Evolutionary conservation across 2,797 vertebrate genomes (phyloP).

Genomic region (Halcyon smyrnensis): DNA sequence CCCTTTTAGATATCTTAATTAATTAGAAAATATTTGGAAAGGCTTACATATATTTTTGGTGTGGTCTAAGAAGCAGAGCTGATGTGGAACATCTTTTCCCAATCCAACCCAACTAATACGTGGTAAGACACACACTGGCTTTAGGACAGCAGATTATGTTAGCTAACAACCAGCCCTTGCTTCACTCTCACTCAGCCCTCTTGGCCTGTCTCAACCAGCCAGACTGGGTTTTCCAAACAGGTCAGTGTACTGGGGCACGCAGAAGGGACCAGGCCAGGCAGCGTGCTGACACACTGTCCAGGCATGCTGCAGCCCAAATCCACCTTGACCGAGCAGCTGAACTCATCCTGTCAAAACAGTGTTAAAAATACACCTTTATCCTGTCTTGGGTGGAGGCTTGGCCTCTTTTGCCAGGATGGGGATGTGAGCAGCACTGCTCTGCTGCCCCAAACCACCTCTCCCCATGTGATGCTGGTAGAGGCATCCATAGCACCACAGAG

Average conservation of each 20-base stretch:
- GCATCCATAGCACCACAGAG: background rate
- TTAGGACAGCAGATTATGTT: background rate
- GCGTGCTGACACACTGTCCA: accelerated
- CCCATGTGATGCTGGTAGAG: accelerated
- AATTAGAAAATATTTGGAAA: background rate
- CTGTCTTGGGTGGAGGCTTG: background rate
- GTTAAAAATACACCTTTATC: background rate
- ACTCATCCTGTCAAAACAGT: background rate
- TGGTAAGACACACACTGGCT: background rate
- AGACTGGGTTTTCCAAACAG: background rate
- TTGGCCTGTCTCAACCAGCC: background rate
- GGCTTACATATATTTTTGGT: background rate
- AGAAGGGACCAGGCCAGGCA: background rate
- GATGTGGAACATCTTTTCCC: background rate
- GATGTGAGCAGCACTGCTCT: background rate
- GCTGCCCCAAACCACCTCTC: background rate
- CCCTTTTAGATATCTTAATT: background rate
- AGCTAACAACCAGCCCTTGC: background rate
- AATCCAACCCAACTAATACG: background rate
- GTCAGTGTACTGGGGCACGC: background rate
- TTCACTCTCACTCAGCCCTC: background rate
- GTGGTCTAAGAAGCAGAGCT: background rate
- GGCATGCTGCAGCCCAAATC: background rate
- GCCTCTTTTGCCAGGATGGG: background rate
- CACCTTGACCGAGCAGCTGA: background rate